Evolutionary conservation across 2,888 invertebrate genomes (phyloP).

Genomic region (Diarsia mendica): DNA sequence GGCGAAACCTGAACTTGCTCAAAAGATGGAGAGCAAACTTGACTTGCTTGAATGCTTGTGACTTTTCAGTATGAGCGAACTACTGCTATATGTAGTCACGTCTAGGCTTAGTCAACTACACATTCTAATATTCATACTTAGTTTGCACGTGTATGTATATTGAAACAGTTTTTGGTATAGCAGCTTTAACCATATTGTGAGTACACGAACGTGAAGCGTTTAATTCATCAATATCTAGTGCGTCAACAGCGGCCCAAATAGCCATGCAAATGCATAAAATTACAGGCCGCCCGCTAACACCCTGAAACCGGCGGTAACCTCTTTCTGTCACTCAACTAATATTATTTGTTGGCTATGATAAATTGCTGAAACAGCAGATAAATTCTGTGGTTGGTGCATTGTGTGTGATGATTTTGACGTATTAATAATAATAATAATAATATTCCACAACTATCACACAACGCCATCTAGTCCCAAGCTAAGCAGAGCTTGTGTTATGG

Average conservation of each 20-base stretch:
- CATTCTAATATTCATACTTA: not conserved
- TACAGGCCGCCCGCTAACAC: constrained; percentile 49
- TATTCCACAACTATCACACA: no score
- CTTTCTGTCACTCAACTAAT: constrained; percentile 61
- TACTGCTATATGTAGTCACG: no score
- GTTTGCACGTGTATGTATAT: not conserved
- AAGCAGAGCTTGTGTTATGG: no score
- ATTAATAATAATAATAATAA: no score
- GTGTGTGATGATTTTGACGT: constrained; percentile 11
- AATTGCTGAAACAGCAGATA: constrained; percentile 63
- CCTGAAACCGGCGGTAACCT: constrained; percentile 54
- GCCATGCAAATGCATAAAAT: constrained; percentile 61
- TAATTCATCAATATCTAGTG: constrained; percentile 60
- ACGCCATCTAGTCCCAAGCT: no score
- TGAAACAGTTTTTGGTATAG: constrained; percentile 5
- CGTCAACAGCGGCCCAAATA: constrained; percentile 53
- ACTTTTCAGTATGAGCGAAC: not conserved
- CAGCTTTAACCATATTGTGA: not conserved
- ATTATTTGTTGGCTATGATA: constrained; percentile 60
- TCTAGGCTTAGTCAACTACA: not conserved
- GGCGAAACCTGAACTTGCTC: not conserved
- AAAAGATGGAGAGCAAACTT: no score
- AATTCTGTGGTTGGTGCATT: constrained; percentile 24
- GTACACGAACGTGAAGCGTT: constrained; percentile 36
- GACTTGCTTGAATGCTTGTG: not conserved